Evolutionary conservation across 2,797 vertebrate genomes (phyloP).

Genomic region (Tapirus indicus): DNA sequence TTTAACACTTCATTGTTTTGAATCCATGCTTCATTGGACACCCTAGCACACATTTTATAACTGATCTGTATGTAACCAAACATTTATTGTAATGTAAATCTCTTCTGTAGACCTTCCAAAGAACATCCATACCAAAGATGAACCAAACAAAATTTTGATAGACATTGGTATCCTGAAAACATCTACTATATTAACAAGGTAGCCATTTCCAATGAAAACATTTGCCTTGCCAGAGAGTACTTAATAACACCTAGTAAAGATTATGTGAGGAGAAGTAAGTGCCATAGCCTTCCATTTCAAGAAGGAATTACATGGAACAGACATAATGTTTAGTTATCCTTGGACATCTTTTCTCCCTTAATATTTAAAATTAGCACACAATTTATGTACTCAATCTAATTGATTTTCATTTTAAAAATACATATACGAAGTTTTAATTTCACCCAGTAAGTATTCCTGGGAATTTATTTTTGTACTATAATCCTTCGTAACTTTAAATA

Average conservation of each 20-base stretch:
- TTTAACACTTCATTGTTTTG: background rate
- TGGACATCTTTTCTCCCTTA: background rate
- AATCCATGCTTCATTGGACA: background rate
- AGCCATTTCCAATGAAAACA: constrained; percentile 71
- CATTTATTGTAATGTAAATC: background rate
- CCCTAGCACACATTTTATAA: background rate
- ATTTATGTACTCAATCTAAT: background rate
- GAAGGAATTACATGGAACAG: constrained; percentile 35
- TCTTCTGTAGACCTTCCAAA: constrained; percentile 52
- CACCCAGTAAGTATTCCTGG: background rate
- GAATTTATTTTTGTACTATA: constrained; percentile 19
- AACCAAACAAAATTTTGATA: constrained; percentile 45
- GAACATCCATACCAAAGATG: background rate
- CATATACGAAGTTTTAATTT: background rate
- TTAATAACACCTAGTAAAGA: constrained; percentile 53
- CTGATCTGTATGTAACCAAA: background rate
- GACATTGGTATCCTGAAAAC: constrained; percentile 58
- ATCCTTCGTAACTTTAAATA: constrained; percentile 6
- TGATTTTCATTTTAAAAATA: constrained; percentile 45
- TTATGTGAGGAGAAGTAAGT: background rate
- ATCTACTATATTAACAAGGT: background rate
- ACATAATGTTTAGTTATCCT: constrained; percentile 29
- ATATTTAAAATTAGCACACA: constrained; percentile 45
- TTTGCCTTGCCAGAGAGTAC: background rate
- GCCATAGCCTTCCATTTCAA: constrained; percentile 37